phyloP scores from a whole-genome alignment of 2,888 invertebrate genomes.

The Acrobasis repandana region DNA sequence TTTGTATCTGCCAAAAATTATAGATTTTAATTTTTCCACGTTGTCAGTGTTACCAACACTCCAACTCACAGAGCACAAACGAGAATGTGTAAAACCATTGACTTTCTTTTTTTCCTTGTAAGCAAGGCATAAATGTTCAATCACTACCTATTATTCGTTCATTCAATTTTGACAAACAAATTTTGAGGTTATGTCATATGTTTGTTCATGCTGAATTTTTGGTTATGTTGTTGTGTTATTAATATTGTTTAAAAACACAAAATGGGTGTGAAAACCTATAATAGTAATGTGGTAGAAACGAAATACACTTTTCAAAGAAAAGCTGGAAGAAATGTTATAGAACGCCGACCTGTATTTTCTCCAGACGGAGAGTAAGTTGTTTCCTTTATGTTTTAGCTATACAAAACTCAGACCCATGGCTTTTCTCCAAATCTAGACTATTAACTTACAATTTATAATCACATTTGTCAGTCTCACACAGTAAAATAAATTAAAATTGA shows the following conservation, averaged over 20 bases:
- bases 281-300: conserved; percentile 34
- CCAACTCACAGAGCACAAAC: no score
- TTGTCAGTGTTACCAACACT: no score
- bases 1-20: no score
- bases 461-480: no score
- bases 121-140: no score
- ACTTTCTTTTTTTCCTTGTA: no score
- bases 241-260: conserved; percentile 8
- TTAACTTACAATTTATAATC: background rate
- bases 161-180: background rate
- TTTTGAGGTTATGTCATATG: background rate
- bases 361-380: conserved; percentile 74
- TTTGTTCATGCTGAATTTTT: conserved; percentile 36
- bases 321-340: conserved; percentile 76
- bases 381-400: background rate
- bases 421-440: background rate
- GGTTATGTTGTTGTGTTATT: conserved; percentile 48
- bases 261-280: conserved; percentile 59
- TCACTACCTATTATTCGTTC: background rate
- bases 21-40: no score
- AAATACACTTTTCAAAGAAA: conserved; percentile 68
- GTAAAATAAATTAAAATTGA: no score
- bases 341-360: conserved; percentile 70
- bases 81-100: no score
- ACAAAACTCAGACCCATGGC: conserved; percentile 1